Conservation (phyloP, 2,113 vertebrate species). For the Trinectes maculatus region DNA sequence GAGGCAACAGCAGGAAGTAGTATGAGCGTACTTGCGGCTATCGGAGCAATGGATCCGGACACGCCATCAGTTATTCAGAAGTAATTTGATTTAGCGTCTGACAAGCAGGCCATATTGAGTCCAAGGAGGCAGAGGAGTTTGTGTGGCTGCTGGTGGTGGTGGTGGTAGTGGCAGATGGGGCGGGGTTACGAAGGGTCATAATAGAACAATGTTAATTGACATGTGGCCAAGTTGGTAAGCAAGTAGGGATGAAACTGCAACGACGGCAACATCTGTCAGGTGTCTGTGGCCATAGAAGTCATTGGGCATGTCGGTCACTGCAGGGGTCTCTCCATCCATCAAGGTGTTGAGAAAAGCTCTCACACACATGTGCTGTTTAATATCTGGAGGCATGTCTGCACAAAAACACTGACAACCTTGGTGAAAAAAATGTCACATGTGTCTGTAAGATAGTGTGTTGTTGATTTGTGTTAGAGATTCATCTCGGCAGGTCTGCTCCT, state of each 20-base stretch:
- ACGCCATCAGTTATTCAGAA: slow-evolving; percentile 63
- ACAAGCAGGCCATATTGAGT: slow-evolving; percentile 45
- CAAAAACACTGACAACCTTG: slow-evolving; percentile 10
- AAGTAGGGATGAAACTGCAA: slow-evolving; percentile 1
- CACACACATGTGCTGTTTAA: slow-evolving; percentile 1
- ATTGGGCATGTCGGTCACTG: neutral
- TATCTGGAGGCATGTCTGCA: neutral
- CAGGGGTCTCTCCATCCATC: slow-evolving; percentile 16
- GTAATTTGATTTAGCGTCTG: slow-evolving; percentile 66
- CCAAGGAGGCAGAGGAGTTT: neutral
- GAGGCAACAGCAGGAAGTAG: slow-evolving; percentile 49
- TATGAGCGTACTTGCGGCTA: slow-evolving; percentile 36
- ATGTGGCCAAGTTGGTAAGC: slow-evolving; percentile 37
- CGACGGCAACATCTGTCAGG: slow-evolving; percentile 16
- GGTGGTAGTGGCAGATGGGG: neutral
- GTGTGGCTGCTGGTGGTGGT: neutral
- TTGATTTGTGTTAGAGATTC: neutral
- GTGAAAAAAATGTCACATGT: slow-evolving; percentile 4
- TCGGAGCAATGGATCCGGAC: slow-evolving; percentile 44
- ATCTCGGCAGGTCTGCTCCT: neutral
- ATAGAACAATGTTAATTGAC: slow-evolving; percentile 62
- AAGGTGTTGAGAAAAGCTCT: slow-evolving; percentile 1
- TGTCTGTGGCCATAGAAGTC: neutral
- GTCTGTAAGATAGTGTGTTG: neutral
- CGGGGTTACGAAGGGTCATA: slow-evolving; percentile 17